Evolutionary conservation across 2,888 invertebrate species (phyloP).

Genomic region (Brachylomia viminalis): DNA sequence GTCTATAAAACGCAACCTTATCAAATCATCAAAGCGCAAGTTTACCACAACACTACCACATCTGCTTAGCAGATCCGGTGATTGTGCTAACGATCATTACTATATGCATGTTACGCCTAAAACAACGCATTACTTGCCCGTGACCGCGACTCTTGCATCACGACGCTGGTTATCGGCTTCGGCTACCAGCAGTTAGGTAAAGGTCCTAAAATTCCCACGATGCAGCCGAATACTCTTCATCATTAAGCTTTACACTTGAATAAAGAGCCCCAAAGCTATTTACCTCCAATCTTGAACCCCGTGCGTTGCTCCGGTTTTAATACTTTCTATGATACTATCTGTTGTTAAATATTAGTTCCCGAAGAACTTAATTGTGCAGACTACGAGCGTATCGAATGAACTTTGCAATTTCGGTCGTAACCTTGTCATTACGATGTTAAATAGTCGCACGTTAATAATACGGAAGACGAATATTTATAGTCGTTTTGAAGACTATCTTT

Average conservation of each 20-base stretch:
- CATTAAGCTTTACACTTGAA: constrained; percentile 47
- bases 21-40: constrained; percentile 18
- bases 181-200: constrained; percentile 52
- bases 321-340: constrained; percentile 38
- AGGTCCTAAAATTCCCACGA: constrained; percentile 72
- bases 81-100: constrained; percentile 48
- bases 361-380: constrained; percentile 14
- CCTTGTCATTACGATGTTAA: constrained; percentile 44
- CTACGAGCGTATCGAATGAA: constrained; percentile 32
- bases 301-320: constrained; percentile 27
- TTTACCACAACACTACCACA: constrained; percentile 31
- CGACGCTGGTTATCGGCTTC: constrained; percentile 38
- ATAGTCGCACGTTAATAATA: constrained; percentile 23
- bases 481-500: constrained; percentile 25
- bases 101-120: constrained; percentile 64
- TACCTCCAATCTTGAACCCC: constrained; percentile 25
- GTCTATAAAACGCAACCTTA: constrained; percentile 6
- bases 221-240: constrained; percentile 42
- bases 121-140: constrained; percentile 71
- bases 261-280: constrained; percentile 34
- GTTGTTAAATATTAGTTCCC: constrained; percentile 18
- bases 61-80: constrained; percentile 42
- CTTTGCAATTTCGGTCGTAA: constrained; percentile 40
- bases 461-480: constrained; percentile 41
- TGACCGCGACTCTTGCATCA: constrained; percentile 76